These are phyloP conservation scores for Rhabdophis nuchalis DNA, from an alignment of 2,797 vertebrate genomes.

Conservation along the genomic window DNA sequence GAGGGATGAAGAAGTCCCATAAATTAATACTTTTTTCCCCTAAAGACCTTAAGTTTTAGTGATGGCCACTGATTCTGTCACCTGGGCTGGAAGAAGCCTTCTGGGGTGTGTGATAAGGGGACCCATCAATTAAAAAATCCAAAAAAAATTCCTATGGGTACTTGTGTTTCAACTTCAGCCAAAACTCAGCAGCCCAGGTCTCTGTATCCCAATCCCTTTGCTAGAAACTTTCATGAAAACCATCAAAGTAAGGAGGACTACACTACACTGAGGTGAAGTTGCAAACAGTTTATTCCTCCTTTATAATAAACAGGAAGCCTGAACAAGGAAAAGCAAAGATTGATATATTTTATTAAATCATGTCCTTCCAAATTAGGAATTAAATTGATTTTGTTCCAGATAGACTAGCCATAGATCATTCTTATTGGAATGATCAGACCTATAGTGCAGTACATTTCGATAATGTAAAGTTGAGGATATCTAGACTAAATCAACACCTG, in stretches of 20 bases:
- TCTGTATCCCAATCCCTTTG: background rate
- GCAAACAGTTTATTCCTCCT: background rate
- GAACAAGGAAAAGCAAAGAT: background rate
- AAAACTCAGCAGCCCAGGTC: too few relatives aligned
- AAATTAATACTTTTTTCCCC: too few relatives aligned
- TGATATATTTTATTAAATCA: background rate
- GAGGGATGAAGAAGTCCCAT: too few relatives aligned
- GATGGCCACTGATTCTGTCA: too few relatives aligned
- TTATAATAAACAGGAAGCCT: background rate
- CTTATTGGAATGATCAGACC: background rate
- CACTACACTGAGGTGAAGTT: background rate
- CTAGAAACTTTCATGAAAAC: background rate
- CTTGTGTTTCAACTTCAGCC: too few relatives aligned
- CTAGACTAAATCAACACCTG: background rate
- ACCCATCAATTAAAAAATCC: too few relatives aligned
- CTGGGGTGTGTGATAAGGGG: too few relatives aligned
- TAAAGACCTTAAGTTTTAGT: too few relatives aligned
- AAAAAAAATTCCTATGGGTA: too few relatives aligned
- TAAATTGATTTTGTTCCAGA: background rate
- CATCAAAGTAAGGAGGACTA: background rate
- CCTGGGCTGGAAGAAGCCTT: too few relatives aligned
- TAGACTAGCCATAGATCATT: background rate
- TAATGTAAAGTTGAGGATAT: background rate
- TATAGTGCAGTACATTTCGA: background rate
- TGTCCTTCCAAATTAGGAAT: background rate